A percentile compares a stretch with the other conserved stretches of the same genome.
phyloP scores from a whole-genome alignment of 2,113 vertebrate genomes.

The Polypterus bichir region DNA sequence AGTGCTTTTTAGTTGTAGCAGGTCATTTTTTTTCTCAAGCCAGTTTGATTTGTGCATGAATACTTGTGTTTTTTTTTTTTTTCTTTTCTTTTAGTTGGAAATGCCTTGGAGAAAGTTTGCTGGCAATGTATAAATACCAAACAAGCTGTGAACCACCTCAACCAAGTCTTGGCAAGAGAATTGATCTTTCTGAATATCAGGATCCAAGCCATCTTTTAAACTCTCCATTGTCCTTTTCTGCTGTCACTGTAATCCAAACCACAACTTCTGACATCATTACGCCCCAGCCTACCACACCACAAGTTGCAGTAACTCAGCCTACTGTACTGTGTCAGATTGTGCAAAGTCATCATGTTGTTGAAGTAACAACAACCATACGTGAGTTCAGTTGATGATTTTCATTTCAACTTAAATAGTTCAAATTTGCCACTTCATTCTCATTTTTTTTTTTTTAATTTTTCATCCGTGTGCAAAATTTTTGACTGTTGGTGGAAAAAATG shows the following conservation, averaged over 20 bases:
- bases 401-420: too few relatives aligned
- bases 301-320: constrained; percentile 27
- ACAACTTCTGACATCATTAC: constrained; percentile 50
- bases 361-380: constrained; percentile 55
- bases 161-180: constrained; percentile 72
- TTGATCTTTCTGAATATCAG: constrained; percentile 77
- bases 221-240: constrained; percentile 47
- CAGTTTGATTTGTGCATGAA: too few relatives aligned
- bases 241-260: constrained; percentile 51
- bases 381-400: constrained; percentile 27
- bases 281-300: constrained; percentile 36
- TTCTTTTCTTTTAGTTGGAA: constrained; percentile 67
- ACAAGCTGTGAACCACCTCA: constrained; percentile 76
- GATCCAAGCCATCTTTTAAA: constrained; percentile 51
- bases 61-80: too few relatives aligned
- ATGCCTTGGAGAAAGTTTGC: constrained; percentile 75
- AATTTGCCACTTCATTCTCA: too few relatives aligned
- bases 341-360: constrained; percentile 47
- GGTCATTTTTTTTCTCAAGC: too few relatives aligned
- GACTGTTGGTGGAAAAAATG: too few relatives aligned
- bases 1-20: too few relatives aligned
- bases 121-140: constrained; percentile 82
- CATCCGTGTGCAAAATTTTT: too few relatives aligned
- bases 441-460: too few relatives aligned
- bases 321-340: constrained; percentile 19